phyloP scores from a whole-genome alignment of 2,888 invertebrate genomes.

The Hyposoter didymator region DNA sequence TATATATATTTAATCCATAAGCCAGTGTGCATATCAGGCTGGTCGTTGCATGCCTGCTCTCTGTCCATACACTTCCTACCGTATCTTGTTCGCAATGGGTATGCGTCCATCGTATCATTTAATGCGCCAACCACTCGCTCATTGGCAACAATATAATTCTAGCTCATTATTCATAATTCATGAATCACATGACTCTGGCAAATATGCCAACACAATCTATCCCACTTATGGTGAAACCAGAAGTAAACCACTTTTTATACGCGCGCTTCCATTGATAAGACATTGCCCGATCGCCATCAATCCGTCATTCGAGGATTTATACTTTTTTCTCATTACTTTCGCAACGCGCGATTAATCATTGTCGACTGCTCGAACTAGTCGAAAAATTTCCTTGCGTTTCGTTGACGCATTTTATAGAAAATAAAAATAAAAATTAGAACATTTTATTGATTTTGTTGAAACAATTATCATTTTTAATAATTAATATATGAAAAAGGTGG shows the following conservation, averaged over 20 bases:
- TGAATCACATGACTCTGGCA: conserved; percentile 46
- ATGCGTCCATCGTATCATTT: conserved; percentile 41
- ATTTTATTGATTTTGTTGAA: neutral
- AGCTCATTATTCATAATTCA: conserved; percentile 64
- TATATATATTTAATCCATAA: conserved; percentile 26
- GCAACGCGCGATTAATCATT: neutral
- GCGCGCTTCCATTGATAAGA: conserved; percentile 19
- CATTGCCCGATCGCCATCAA: conserved; percentile 1
- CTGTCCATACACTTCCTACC: conserved; percentile 53
- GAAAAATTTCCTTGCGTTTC: neutral
- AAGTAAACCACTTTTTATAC: conserved; percentile 57
- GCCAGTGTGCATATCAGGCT: conserved; percentile 45
- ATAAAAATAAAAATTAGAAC: neutral
- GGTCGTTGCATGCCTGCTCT: conserved; percentile 35
- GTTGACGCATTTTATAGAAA: neutral
- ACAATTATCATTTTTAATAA: neutral
- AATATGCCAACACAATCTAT: conserved; percentile 52
- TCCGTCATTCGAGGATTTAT: conserved; percentile 22
- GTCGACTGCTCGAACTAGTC: neutral
- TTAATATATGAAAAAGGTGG: no score
- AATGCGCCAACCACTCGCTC: conserved; percentile 48
- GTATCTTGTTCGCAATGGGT: conserved; percentile 40
- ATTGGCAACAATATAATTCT: conserved; percentile 61
- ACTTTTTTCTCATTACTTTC: neutral
- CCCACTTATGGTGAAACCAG: conserved; percentile 65